Evolutionary conservation across 2,113 vertebrate genomes (phyloP).

Genomic region (Egretta garzetta): DNA sequence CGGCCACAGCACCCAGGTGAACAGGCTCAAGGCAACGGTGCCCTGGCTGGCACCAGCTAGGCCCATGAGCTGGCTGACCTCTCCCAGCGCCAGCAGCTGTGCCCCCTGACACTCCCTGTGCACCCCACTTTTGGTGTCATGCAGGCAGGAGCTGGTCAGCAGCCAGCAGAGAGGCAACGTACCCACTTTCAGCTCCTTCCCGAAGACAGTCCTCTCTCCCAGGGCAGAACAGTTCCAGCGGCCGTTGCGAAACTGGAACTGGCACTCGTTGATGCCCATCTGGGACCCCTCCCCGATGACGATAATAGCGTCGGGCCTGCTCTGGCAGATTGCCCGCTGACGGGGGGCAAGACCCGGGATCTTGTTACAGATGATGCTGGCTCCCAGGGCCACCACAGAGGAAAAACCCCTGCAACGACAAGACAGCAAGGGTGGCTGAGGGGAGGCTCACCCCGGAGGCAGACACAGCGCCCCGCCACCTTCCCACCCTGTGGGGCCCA

Average conservation of each 20-base stretch:
- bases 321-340: slow-evolving; percentile 98
- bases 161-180: slow-evolving; percentile 73
- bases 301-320: slow-evolving; percentile 95
- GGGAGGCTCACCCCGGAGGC: not conserved
- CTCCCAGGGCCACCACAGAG: slow-evolving; percentile 94
- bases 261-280: slow-evolving; percentile 97
- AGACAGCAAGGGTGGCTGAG: not conserved
- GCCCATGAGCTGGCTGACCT: not conserved
- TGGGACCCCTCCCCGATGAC: slow-evolving; percentile 98
- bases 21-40: fast-evolving
- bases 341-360: slow-evolving; percentile 95
- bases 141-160: not conserved
- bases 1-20: not conserved
- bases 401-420: slow-evolving; percentile 87
- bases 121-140: not conserved
- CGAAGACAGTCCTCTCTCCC: slow-evolving; percentile 95
- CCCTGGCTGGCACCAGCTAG: not conserved
- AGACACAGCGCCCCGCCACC: fast-evolving
- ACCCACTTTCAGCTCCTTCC: slow-evolving; percentile 98
- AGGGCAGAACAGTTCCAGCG: slow-evolving; percentile 98
- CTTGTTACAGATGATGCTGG: slow-evolving; percentile 98
- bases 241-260: slow-evolving; percentile 95
- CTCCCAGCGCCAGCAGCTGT: not conserved
- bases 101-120: fast-evolving
- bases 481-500: not conserved